Percentiles rank a stretch among this genome's conserved stretches.
Conservation (phyloP, 2,888 invertebrate species). For the Eristalis arbustorum region DNA sequence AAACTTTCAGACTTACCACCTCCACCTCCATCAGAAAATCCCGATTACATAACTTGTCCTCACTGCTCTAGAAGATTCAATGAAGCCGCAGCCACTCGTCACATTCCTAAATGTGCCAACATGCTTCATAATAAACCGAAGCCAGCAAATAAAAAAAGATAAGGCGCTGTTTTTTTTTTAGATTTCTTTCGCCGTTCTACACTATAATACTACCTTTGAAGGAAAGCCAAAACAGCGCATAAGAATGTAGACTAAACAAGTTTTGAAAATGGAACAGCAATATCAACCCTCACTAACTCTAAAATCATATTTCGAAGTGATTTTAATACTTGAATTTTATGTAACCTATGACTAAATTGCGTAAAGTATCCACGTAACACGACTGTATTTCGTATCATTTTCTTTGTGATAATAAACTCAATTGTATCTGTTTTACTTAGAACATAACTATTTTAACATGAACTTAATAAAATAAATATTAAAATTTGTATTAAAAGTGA, state of each 20-base stretch:
- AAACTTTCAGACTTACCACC: constrained; percentile 93
- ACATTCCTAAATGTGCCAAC: constrained; percentile 94
- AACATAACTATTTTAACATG: constrained; percentile 40
- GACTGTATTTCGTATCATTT: constrained; percentile 47
- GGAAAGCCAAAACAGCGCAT: neutral
- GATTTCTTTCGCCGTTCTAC: no score
- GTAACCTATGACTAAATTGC: constrained; percentile 3
- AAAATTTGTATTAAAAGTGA: constrained; percentile 1
- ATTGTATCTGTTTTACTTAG: constrained; percentile 49
- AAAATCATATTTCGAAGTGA: constrained; percentile 18
- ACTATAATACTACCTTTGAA: neutral
- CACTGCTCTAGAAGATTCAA: constrained; percentile 93
- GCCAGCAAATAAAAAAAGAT: constrained; percentile 72
- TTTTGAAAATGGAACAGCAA: neutral
- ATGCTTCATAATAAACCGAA: constrained; percentile 90
- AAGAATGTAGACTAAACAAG: constrained; percentile 7
- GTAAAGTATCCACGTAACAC: constrained; percentile 47
- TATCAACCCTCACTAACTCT: constrained; percentile 26
- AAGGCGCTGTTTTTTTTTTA: neutral
- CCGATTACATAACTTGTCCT: constrained; percentile 94
- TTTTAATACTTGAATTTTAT: constrained; percentile 1
- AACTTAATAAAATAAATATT: constrained; percentile 11
- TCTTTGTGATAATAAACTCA: constrained; percentile 63
- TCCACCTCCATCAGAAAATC: constrained; percentile 93
- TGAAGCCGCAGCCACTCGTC: constrained; percentile 90